These are phyloP conservation scores for Pyrocoelia pectoralis DNA, from an alignment of 2,888 invertebrate genomes.

Conservation along the genomic window DNA sequence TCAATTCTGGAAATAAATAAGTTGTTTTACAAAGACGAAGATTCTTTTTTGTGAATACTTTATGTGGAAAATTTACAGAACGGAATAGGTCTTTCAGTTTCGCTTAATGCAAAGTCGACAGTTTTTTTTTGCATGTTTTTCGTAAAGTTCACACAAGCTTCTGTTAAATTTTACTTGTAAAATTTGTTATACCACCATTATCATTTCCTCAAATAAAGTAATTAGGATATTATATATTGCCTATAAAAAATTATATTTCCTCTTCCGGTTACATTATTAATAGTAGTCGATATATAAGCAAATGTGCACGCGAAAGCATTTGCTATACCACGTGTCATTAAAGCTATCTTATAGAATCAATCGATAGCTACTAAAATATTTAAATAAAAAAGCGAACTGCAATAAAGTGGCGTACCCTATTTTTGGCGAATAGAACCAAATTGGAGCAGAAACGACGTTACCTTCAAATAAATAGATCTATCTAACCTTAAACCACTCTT, in stretches of 20 bases:
- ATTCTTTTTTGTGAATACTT: no score
- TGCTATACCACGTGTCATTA: slow-evolving; percentile 16
- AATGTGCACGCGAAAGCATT: slow-evolving; percentile 25
- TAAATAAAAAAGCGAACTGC: not conserved
- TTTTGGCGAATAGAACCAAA: slow-evolving; percentile 5
- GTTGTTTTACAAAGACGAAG: no score
- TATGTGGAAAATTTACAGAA: no score
- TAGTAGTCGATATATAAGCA: slow-evolving; percentile 29
- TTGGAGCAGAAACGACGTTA: slow-evolving; percentile 14
- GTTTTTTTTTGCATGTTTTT: not conserved
- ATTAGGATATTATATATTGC: slow-evolving; percentile 29
- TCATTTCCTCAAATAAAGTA: slow-evolving; percentile 33
- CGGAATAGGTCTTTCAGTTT: no score
- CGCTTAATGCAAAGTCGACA: no score
- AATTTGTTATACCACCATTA: slow-evolving; percentile 15
- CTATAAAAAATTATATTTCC: slow-evolving; percentile 30
- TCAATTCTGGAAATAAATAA: no score
- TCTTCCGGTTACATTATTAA: slow-evolving; percentile 34
- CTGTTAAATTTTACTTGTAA: not conserved
- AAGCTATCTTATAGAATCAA: not conserved
- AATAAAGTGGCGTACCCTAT: not conserved
- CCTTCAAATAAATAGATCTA: slow-evolving; percentile 29
- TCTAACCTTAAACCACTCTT: slow-evolving; percentile 36
- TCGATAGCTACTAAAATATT: not conserved
- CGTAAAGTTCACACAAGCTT: not conserved